phyloP scores from a whole-genome alignment of 2,113 vertebrate genomes.

The Chrysochloris asiatica region DNA sequence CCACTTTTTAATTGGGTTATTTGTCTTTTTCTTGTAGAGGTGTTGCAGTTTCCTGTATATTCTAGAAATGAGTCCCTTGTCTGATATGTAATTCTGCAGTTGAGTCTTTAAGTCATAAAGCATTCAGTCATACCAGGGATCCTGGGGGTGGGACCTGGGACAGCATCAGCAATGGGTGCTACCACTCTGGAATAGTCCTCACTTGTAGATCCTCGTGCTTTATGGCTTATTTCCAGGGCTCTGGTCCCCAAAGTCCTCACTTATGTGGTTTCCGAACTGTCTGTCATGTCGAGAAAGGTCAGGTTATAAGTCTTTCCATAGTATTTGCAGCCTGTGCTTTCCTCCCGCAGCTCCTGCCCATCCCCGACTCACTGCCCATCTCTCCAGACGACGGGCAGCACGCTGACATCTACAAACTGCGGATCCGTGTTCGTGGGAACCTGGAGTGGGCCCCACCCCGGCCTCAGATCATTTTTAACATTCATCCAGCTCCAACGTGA shows the following conservation, averaged over 20 bases:
- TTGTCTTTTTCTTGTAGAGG: no score
- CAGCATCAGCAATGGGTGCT: not conserved
- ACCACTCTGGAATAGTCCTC: not conserved
- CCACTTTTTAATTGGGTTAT: no score
- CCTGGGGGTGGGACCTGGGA: not conserved
- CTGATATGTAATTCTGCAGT: no score
- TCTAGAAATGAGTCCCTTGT: no score
- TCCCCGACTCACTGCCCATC: conserved; percentile 96
- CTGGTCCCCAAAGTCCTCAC: not conserved
- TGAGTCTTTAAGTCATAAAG: not conserved
- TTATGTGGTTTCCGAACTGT: not conserved
- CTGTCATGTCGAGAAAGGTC: not conserved
- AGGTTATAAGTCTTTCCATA: not conserved
- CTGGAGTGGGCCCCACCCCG: conserved; percentile 97
- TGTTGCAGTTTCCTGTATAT: no score
- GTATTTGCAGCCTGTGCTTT: not conserved
- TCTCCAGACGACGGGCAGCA: conserved; percentile 97
- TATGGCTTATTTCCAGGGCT: not conserved
- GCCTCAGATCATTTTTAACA: conserved; percentile 98
- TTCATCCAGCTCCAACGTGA: conserved; percentile 96
- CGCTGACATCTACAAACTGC: conserved; percentile 96
- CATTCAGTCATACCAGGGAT: not conserved
- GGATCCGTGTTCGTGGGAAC: conserved; percentile 97
- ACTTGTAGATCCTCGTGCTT: not conserved
- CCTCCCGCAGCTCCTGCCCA: conserved; percentile 91